Conservation (phyloP, 2,113 vertebrate genomes). For the Alligator mississippiensis region DNA sequence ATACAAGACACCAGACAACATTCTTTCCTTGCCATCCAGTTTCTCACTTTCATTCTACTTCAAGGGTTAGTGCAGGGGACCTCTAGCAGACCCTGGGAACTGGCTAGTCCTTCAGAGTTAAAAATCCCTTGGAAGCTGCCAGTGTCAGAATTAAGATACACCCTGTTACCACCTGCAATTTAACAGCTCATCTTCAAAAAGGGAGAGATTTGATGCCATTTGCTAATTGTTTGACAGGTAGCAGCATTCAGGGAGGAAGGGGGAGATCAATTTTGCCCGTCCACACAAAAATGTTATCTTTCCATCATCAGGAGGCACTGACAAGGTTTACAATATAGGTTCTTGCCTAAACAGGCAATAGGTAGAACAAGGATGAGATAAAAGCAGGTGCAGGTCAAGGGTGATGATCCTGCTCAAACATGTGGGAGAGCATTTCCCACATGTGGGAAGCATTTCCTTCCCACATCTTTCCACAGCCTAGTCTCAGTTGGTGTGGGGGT, state of each 20-base stretch:
- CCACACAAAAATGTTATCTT: background rate
- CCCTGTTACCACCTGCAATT: background rate
- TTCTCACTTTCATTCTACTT: background rate
- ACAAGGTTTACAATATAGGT: background rate
- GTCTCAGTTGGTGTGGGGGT: background rate
- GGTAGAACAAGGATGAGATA: background rate
- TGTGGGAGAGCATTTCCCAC: no score
- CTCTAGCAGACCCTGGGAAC: background rate
- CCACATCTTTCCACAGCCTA: background rate
- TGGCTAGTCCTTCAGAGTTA: background rate
- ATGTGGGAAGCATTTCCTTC: background rate
- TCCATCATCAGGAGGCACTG: background rate
- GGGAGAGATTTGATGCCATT: background rate
- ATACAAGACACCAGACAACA: background rate
- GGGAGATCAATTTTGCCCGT: background rate
- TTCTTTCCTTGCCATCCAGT: background rate
- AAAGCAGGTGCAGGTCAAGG: background rate
- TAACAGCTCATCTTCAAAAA: background rate
- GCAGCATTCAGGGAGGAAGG: background rate
- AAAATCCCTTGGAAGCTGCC: background rate
- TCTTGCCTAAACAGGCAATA: background rate
- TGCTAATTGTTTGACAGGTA: background rate
- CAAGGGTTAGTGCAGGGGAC: background rate
- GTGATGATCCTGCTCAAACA: background rate
- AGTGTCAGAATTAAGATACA: background rate